These are phyloP conservation scores for Goniozus legneri DNA, from an alignment of 1,140 invertebrate species.

Conservation along the genomic window DNA sequence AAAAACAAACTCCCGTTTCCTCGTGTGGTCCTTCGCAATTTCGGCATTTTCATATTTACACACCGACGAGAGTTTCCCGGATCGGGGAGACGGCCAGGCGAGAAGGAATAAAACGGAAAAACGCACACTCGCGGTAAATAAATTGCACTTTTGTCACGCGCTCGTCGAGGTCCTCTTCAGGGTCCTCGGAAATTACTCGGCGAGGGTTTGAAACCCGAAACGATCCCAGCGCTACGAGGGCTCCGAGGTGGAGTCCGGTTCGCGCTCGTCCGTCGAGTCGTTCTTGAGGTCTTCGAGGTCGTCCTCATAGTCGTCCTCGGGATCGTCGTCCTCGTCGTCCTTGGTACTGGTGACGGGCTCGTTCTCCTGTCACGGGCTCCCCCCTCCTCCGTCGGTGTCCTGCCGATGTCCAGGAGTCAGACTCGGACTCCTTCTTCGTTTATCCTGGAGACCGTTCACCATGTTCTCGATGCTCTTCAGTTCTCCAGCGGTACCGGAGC, in stretches of 20 bases:
- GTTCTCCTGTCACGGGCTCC: slow-evolving; percentile 54
- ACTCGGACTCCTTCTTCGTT: slow-evolving; percentile 47
- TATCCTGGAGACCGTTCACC: slow-evolving; percentile 89
- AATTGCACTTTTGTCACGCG: slow-evolving; percentile 7
- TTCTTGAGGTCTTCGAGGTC: slow-evolving; percentile 21
- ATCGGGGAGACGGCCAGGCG: no score
- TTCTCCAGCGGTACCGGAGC: slow-evolving; percentile 62
- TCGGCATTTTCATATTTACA: no score
- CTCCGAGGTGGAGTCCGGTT: slow-evolving; percentile 50
- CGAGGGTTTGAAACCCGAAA: slow-evolving; percentile 7
- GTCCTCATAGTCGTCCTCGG: slow-evolving; percentile 19
- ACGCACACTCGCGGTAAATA: slow-evolving; percentile 9
- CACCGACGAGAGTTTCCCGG: no score
- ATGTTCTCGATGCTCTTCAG: slow-evolving; percentile 95
- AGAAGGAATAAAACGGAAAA: no score
- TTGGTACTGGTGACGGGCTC: slow-evolving; percentile 43
- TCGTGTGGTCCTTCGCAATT: no score
- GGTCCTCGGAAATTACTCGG: not conserved
- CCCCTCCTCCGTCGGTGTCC: slow-evolving; percentile 38
- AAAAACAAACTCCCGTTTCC: no score
- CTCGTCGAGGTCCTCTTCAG: slow-evolving; percentile 9
- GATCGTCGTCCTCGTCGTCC: slow-evolving; percentile 36
- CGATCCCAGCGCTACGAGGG: slow-evolving; percentile 45
- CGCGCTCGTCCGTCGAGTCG: slow-evolving; percentile 25
- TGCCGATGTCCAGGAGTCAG: slow-evolving; percentile 38